Conservation (phyloP, 2,797 vertebrate genomes). For the Rhyacichthys aspro region DNA sequence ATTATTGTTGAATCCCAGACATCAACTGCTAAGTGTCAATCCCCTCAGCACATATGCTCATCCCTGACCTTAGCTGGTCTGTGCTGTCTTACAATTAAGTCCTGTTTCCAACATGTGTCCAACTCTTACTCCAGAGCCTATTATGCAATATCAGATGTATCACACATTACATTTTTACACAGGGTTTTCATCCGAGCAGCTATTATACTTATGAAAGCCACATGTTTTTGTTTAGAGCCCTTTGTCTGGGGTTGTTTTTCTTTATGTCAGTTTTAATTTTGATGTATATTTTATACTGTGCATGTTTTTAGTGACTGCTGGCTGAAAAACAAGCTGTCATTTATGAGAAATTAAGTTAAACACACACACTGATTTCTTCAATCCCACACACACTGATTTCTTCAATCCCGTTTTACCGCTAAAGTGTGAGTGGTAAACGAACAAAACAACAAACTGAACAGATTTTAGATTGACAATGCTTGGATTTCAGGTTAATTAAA, state of each 20-base stretch:
- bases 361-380: too few species aligned
- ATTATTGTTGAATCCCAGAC: not conserved
- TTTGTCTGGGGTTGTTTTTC: not conserved
- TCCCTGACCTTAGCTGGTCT: not conserved
- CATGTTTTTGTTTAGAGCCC: not conserved
- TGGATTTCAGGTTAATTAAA: too few species aligned
- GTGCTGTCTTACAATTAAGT: not conserved
- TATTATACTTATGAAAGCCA: not conserved
- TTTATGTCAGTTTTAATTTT: too few species aligned
- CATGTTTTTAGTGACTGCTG: not conserved
- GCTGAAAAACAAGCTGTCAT: slow-evolving; percentile 9
- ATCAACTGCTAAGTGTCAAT: not conserved
- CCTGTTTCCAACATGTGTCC: slow-evolving; percentile 5
- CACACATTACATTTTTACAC: not conserved
- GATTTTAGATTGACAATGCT: too few species aligned
- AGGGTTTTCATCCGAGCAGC: not conserved
- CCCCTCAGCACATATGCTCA: not conserved
- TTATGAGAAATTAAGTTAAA: slow-evolving; percentile 5
- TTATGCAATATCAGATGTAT: slow-evolving; percentile 12
- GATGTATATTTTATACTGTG: not conserved
- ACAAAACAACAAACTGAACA: too few species aligned
- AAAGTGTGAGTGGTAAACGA: too few species aligned
- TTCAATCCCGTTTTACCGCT: too few species aligned
- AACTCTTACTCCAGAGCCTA: not conserved
- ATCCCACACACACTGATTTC: too few species aligned